These are phyloP conservation scores for Himalopsyche anomala DNA, from an alignment of 2,888 invertebrate species.

Conservation along the genomic window DNA sequence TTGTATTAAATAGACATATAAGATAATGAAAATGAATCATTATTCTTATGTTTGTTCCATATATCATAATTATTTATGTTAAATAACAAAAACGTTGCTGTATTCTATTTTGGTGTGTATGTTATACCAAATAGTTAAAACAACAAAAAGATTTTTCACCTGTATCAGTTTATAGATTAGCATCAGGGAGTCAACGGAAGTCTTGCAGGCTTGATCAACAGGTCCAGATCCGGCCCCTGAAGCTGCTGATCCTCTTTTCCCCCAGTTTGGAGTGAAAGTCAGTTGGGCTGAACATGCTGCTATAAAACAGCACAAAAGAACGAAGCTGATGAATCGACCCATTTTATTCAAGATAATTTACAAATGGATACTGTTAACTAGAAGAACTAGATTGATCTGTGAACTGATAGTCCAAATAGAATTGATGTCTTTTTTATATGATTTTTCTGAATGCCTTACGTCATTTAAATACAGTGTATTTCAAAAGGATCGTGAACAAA, in stretches of 20 bases:
- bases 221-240: slow-evolving; percentile 37
- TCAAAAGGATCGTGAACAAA: not conserved
- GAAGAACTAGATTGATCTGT: not conserved
- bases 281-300: slow-evolving; percentile 72
- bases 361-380: not conserved
- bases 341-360: slow-evolving; percentile 8
- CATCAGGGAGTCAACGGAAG: slow-evolving; percentile 76
- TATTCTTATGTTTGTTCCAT: too few relatives aligned
- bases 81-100: too few relatives aligned
- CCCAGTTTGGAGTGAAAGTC: slow-evolving; percentile 79
- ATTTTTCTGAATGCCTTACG: not conserved
- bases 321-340: slow-evolving; percentile 52
- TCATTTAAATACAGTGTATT: slow-evolving; percentile 12
- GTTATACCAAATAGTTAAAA: not conserved
- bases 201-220: slow-evolving; percentile 71
- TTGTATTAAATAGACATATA: too few relatives aligned
- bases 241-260: slow-evolving; percentile 71
- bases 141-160: slow-evolving; percentile 69
- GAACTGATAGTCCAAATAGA: not conserved
- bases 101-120: too few relatives aligned
- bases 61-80: too few relatives aligned
- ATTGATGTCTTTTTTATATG: not conserved
- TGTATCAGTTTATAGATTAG: slow-evolving; percentile 79
- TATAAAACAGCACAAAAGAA: slow-evolving; percentile 62
- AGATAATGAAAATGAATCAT: too few relatives aligned